Evolutionary conservation across 2,113 vertebrate genomes (phyloP).

Genomic region (Osmerus mordax): DNA sequence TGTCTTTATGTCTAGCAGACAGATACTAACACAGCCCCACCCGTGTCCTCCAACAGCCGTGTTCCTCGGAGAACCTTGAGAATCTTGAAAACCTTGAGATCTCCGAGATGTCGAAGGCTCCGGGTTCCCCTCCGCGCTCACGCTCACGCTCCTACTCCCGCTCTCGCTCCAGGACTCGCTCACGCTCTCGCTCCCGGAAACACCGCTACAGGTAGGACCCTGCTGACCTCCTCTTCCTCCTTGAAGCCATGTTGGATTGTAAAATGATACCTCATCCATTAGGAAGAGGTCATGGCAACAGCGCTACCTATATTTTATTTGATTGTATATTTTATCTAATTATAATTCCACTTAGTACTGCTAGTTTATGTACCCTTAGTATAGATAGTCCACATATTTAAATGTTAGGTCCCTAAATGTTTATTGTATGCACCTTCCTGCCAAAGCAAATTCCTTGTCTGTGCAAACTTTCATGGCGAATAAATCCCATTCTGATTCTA

Average conservation of each 20-base stretch:
- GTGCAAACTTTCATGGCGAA: no score
- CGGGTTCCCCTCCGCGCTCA: conserved; percentile 86
- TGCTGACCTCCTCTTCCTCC: background rate
- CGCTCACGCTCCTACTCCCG: conserved; percentile 85
- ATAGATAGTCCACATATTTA: no score
- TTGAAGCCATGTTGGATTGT: background rate
- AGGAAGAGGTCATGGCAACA: background rate
- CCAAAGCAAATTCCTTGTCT: no score
- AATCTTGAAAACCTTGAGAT: conserved; percentile 29
- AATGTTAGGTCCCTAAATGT: no score
- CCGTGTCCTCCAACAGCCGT: conserved; percentile 30
- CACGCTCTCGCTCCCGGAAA: conserved; percentile 90
- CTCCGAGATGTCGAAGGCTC: conserved; percentile 88
- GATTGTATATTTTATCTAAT: no score
- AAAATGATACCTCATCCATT: no score
- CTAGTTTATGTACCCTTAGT: no score
- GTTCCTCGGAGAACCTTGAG: conserved; percentile 40
- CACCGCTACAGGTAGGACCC: conserved; percentile 86
- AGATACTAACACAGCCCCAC: background rate
- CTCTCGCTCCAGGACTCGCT: conserved; percentile 90
- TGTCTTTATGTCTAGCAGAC: no score
- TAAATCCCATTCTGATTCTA: background rate
- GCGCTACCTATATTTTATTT: background rate
- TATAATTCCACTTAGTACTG: no score
- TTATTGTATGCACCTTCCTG: no score